Conservation (phyloP, 2,113 vertebrate species). For the Poicephalus gulielmi region DNA sequence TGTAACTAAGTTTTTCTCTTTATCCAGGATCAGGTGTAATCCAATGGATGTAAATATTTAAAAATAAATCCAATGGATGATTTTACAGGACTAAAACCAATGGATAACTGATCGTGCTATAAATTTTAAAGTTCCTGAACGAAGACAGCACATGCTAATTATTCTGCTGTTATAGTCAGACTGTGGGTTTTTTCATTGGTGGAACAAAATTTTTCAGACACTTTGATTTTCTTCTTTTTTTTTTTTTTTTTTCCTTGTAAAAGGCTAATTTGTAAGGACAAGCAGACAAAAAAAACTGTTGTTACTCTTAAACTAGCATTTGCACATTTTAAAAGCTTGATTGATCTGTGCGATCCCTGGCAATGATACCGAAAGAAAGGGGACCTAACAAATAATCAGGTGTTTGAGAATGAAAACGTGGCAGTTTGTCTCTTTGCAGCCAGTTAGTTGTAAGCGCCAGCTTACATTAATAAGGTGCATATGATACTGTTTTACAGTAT, state of each 20-base stretch:
- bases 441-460: neutral
- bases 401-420: neutral
- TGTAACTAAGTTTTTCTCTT: neutral
- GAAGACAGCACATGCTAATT: neutral
- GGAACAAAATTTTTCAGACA: neutral
- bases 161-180: neutral
- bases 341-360: neutral
- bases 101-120: neutral
- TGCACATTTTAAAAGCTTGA: neutral
- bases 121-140: neutral
- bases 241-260: neutral
- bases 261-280: neutral
- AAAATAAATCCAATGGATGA: no score
- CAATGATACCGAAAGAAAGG: neutral
- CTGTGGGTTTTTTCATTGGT: neutral
- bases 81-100: neutral
- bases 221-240: neutral
- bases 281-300: neutral
- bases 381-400: neutral
- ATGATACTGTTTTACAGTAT: neutral
- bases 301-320: neutral
- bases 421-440: neutral
- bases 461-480: neutral
- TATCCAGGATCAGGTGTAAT: neutral
- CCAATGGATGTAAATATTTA: no score